Conservation (phyloP, 1,140 invertebrate genomes). For the Spodoptera litura region DNA sequence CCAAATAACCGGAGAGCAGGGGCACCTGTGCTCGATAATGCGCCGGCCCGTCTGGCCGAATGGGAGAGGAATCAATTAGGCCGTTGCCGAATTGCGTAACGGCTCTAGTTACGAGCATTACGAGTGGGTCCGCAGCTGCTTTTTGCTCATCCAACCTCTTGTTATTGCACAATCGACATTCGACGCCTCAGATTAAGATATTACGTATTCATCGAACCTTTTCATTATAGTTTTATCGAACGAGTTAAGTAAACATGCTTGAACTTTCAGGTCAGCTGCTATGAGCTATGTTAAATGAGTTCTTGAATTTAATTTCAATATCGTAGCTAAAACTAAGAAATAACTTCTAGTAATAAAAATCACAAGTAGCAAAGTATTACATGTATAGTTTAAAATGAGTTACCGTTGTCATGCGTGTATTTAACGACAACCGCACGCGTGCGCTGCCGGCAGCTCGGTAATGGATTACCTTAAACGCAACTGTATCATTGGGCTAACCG, state of each 20-base stretch:
- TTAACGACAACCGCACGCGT: conserved; percentile 30
- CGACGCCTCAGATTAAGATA: conserved; percentile 81
- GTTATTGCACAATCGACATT: conserved; percentile 83
- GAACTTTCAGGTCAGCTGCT: background rate
- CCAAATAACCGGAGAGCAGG: conserved; percentile 76
- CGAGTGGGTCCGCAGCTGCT: conserved; percentile 79
- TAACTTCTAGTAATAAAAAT: background rate
- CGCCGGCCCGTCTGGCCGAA: conserved; percentile 81
- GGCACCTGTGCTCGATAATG: conserved; percentile 84
- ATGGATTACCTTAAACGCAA: conserved; percentile 59
- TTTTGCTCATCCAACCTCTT: conserved; percentile 82
- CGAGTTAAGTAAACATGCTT: conserved; percentile 19
- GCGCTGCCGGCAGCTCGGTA: conserved; percentile 42
- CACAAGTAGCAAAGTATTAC: background rate
- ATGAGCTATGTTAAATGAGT: background rate
- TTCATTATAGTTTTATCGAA: conserved; percentile 57
- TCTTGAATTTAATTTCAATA: background rate
- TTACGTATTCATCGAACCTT: conserved; percentile 77
- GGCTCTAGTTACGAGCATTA: conserved; percentile 82
- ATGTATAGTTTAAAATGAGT: conserved; percentile 29
- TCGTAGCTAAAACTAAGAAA: background rate
- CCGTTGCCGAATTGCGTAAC: conserved; percentile 82
- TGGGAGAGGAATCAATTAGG: conserved; percentile 85
- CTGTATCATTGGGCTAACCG: conserved; percentile 54
- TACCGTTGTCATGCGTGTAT: conserved; percentile 34